These are phyloP conservation scores for Brachyptera putata DNA, from an alignment of 2,888 invertebrate species.

Conservation along the genomic window DNA sequence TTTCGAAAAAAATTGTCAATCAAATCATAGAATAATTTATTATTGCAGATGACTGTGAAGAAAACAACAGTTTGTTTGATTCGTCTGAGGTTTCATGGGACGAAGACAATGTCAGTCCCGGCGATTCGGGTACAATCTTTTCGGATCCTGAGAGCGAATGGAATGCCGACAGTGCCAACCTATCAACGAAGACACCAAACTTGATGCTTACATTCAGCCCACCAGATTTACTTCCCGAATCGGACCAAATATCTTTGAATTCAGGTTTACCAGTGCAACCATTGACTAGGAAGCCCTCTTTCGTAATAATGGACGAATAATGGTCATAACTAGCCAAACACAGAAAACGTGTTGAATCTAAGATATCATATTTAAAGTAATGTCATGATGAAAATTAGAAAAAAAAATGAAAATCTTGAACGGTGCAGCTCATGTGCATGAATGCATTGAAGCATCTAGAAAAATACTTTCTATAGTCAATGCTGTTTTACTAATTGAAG, in stretches of 20 bases:
- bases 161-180: constrained; percentile 20
- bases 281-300: constrained; percentile 21
- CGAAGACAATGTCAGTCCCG: constrained; percentile 44
- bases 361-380: too few relatives aligned
- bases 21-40: too few relatives aligned
- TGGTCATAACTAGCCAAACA: too few relatives aligned
- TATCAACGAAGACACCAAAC: background rate
- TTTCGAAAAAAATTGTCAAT: too few relatives aligned
- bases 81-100: constrained; percentile 50
- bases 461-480: too few relatives aligned
- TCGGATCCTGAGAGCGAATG: constrained; percentile 40
- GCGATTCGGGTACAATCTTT: constrained; percentile 33
- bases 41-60: constrained; percentile 23
- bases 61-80: constrained; percentile 11
- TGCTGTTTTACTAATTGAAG: too few relatives aligned
- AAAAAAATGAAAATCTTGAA: too few relatives aligned
- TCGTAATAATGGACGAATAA: constrained; percentile 23
- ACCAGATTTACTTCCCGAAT: constrained; percentile 26
- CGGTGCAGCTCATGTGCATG: too few relatives aligned
- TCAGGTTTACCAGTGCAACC: background rate
- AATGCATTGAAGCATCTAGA: too few relatives aligned
- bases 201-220: background rate
- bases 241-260: constrained; percentile 21
- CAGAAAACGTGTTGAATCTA: too few relatives aligned
- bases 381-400: too few relatives aligned